Evolutionary conservation across 2,888 invertebrate species (phyloP).

Genomic region (Danaus chrysippus): DNA sequence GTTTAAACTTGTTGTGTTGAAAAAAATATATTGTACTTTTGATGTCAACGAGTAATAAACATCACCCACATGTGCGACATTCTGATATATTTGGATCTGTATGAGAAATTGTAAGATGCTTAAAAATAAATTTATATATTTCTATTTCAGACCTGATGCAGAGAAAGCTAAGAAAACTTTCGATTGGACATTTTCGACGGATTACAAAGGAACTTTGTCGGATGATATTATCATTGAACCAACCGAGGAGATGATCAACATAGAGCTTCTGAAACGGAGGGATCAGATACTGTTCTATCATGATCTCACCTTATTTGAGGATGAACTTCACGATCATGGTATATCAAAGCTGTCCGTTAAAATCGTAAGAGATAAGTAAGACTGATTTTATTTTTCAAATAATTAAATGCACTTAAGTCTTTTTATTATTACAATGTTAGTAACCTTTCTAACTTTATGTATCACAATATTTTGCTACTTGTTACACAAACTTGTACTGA

Average conservation of each 20-base stretch:
- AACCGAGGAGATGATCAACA: slow-evolving; percentile 89
- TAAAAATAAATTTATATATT: not conserved
- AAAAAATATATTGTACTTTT: not conserved
- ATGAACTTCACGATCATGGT: slow-evolving; percentile 99
- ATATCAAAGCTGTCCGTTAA: slow-evolving; percentile 93
- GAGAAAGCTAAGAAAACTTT: slow-evolving; percentile 91
- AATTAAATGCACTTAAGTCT: too few species aligned
- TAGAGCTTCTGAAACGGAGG: slow-evolving; percentile 91
- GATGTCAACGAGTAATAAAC: not conserved
- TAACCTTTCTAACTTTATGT: too few species aligned
- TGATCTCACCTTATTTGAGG: slow-evolving; percentile 96
- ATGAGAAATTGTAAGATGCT: too few species aligned
- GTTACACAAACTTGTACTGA: not conserved
- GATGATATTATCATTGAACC: slow-evolving; percentile 79
- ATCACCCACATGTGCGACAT: too few species aligned
- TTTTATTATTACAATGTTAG: too few species aligned
- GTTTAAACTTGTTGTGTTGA: slow-evolving; percentile 1
- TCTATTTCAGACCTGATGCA: slow-evolving; percentile 82
- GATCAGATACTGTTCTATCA: slow-evolving; percentile 97
- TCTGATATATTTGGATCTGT: too few species aligned
- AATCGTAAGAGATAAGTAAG: slow-evolving; percentile 84
- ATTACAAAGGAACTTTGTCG: slow-evolving; percentile 90
- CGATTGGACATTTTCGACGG: slow-evolving; percentile 98
- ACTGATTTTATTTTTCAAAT: not conserved
- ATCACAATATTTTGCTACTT: too few species aligned